These are phyloP conservation scores for Hydrocynus forskahlii DNA, from an alignment of 2,797 vertebrate species.

Conservation along the genomic window DNA sequence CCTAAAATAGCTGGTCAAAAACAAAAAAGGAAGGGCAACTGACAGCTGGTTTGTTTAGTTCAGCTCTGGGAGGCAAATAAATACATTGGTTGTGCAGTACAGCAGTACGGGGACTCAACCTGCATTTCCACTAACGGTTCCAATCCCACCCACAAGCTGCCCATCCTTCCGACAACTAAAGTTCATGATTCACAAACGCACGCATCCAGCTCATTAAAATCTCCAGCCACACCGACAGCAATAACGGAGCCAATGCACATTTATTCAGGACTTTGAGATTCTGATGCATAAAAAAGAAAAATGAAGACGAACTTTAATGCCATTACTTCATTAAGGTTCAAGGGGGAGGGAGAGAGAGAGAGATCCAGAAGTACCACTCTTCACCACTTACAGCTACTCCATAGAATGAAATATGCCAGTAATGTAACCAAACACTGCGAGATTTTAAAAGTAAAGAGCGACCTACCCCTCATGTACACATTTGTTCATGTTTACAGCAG, in stretches of 20 bases:
- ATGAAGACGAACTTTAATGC: slow-evolving; percentile 67
- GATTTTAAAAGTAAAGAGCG: not conserved
- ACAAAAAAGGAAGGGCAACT: slow-evolving; percentile 30
- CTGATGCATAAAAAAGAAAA: slow-evolving; percentile 67
- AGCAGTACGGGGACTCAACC: slow-evolving; percentile 43
- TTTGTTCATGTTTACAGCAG: slow-evolving; percentile 14
- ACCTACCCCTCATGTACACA: not conserved
- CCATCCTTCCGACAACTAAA: slow-evolving; percentile 63
- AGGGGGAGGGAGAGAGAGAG: slow-evolving; percentile 27
- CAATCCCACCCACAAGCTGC: slow-evolving; percentile 61
- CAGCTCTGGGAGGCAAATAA: slow-evolving; percentile 71
- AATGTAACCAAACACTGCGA: slow-evolving; percentile 2
- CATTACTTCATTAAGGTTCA: slow-evolving; percentile 61
- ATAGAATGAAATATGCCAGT: slow-evolving; percentile 23
- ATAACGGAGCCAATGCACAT: slow-evolving; percentile 80
- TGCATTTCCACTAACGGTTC: slow-evolving; percentile 55
- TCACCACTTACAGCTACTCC: slow-evolving; percentile 35
- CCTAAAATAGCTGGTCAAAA: not conserved
- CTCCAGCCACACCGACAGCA: slow-evolving; percentile 69
- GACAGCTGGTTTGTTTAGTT: slow-evolving; percentile 92
- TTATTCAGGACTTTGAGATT: slow-evolving; percentile 73
- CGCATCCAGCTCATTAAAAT: slow-evolving; percentile 41
- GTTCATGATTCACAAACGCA: slow-evolving; percentile 64
- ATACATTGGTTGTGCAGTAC: slow-evolving; percentile 72
- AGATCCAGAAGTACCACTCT: slow-evolving; percentile 52